Conservation (phyloP, 2,113 vertebrate genomes). For the Sylvietta virens region DNA sequence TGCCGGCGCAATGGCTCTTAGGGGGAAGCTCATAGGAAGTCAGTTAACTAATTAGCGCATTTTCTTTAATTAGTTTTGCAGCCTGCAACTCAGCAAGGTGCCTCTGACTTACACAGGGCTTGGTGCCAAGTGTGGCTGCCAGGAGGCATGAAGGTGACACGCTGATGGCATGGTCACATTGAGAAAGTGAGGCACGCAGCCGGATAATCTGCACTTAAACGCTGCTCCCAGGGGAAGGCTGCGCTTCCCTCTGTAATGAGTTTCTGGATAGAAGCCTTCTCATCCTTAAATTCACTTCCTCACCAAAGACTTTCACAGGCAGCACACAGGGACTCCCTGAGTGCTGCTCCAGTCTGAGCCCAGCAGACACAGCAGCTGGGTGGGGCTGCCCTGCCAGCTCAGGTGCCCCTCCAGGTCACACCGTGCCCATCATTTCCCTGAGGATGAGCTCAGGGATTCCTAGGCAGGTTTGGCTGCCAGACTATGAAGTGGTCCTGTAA, state of each 20-base stretch:
- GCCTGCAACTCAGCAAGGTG: neutral
- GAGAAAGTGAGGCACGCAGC: neutral
- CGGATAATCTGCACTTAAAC: rapidly evolving
- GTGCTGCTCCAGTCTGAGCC: neutral
- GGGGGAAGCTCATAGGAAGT: neutral
- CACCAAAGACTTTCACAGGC: neutral
- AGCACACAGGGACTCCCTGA: neutral
- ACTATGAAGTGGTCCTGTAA: neutral
- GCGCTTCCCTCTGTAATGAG: neutral
- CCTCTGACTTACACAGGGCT: neutral
- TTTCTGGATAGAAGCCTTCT: neutral
- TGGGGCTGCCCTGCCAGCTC: neutral
- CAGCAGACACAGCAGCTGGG: neutral
- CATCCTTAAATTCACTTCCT: neutral
- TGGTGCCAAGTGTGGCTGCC: neutral
- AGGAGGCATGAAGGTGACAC: neutral
- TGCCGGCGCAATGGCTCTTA: neutral
- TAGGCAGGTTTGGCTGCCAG: neutral
- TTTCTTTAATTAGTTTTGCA: neutral
- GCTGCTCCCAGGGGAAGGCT: neutral
- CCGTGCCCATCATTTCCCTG: neutral
- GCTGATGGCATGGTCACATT: neutral
- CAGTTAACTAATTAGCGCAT: neutral
- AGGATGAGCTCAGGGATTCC: neutral
- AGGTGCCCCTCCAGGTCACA: neutral